Evolutionary conservation across 2,888 invertebrate genomes (phyloP), one percentile per base, ranked within the genome.

Genomic region (Cantharis nigra): DNA sequence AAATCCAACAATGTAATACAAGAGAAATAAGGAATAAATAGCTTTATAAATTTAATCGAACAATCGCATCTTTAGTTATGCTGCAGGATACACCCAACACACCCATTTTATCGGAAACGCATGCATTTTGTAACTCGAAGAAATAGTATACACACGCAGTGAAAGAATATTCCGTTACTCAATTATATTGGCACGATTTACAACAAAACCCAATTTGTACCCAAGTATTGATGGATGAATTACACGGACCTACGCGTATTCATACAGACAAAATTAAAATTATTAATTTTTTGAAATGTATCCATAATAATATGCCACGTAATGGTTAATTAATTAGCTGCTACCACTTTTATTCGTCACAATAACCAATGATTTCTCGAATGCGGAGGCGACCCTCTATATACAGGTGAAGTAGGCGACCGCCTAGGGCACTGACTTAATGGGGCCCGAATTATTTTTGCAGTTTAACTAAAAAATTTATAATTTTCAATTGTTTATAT

Each of bases 31-130:
- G 69, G 49, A 78, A 70, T 72, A 64, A 26, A 75, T 74, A 63
- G 64, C 72, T 77, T 71, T 72, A 75, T 75, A 72, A 78, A 72
- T 23, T 23, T 72, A 75, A 78, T 78, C 78, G 65, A 67, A 74
- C 18, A 65, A 72, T 70, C 14, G 70, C 69, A 78, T 78, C 78
- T 26, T 78, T 18, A 62, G 74, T 78, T 71, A 78, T 18, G 20
- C 11, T 20, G 20, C 16, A 18, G 7, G 18, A 67, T n/a, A 13
- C 9, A 65, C 18, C 18, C 10, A 30, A 75, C 75, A 75, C 78
- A 70, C 75, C 78, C 72, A 70, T 63, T 71, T 63, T 33, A 70
- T 67, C 20, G 72, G n/a, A 7, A 49, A 49, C n/a, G 7, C 4
- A 49, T 49, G n/a, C n/a, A 49, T n/a, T 49, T 49, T 49, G n/a